phyloP scores from a whole-genome alignment of 2,797 vertebrate species.

The Cygnus olor region DNA sequence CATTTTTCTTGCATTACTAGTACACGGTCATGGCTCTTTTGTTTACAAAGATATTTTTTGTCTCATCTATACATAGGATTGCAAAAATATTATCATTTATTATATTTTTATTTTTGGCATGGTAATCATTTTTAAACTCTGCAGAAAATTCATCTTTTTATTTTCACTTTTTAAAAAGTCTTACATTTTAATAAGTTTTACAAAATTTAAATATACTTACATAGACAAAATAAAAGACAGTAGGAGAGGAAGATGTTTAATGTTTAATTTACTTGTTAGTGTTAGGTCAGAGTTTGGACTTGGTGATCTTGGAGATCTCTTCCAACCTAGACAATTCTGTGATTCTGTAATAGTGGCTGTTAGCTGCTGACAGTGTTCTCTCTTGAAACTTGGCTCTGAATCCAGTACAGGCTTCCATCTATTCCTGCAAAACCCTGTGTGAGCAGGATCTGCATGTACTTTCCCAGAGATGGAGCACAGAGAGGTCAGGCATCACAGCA shows the following conservation, averaged over 20 bases:
- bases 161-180: not conserved
- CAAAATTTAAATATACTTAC: not conserved
- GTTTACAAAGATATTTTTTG: not conserved
- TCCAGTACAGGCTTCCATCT: not conserved
- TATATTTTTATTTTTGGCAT: too few species aligned
- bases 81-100: not conserved
- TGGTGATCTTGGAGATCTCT: too few species aligned
- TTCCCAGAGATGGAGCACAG: not conserved
- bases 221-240: not conserved
- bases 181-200: not conserved
- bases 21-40: not conserved
- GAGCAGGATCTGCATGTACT: fast-evolving
- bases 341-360: not conserved
- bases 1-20: not conserved
- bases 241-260: not conserved
- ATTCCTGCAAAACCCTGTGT: not conserved
- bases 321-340: too few species aligned
- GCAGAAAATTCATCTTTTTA: not conserved
- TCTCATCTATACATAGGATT: not conserved
- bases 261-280: too few species aligned
- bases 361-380: not conserved
- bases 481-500: fast-evolving
- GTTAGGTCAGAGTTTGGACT: too few species aligned
- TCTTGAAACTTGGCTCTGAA: not conserved
- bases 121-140: not conserved